Percentiles rank a stretch among this genome's conserved stretches.
Evolutionary conservation across 2,888 invertebrate genomes (phyloP).

Genomic region (Choreutis nemorana): DNA sequence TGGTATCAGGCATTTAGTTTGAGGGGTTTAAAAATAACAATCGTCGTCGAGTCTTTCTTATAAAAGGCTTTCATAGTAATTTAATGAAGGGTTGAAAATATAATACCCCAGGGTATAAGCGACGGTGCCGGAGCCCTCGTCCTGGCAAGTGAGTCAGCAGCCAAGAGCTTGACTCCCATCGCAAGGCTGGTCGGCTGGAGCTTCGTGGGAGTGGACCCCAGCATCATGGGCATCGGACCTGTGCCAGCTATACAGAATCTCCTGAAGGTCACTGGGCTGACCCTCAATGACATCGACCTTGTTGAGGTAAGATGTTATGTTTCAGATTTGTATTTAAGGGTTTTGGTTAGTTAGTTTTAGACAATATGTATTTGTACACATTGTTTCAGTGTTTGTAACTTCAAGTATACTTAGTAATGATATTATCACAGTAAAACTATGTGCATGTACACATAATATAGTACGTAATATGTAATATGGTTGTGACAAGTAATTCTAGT

Average conservation of each 20-base stretch:
- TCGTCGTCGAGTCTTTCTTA: too few species aligned
- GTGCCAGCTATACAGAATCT: slow-evolving; percentile 92
- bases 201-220: slow-evolving; percentile 95
- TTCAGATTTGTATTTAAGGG: neutral
- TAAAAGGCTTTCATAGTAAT: too few species aligned
- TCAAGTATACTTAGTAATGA: too few species aligned
- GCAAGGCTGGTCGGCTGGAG: slow-evolving; percentile 92
- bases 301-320: slow-evolving; percentile 74
- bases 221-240: slow-evolving; percentile 98
- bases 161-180: slow-evolving; percentile 86
- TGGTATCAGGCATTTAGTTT: too few species aligned
- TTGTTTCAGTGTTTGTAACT: too few species aligned
- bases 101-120: slow-evolving; percentile 94
- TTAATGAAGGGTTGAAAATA: too few species aligned
- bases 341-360: neutral
- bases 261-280: slow-evolving; percentile 79
- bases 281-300: slow-evolving; percentile 87
- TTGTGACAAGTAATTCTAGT: too few species aligned
- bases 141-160: slow-evolving; percentile 89
- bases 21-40: too few species aligned
- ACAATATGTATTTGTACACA: slow-evolving; percentile 1
- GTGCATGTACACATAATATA: neutral
- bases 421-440: neutral
- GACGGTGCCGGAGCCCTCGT: slow-evolving; percentile 97
- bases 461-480: neutral